Base-by-base conservation (phyloP, 2,113 vertebrate species). In the Camelus dromedarius region DNA sequence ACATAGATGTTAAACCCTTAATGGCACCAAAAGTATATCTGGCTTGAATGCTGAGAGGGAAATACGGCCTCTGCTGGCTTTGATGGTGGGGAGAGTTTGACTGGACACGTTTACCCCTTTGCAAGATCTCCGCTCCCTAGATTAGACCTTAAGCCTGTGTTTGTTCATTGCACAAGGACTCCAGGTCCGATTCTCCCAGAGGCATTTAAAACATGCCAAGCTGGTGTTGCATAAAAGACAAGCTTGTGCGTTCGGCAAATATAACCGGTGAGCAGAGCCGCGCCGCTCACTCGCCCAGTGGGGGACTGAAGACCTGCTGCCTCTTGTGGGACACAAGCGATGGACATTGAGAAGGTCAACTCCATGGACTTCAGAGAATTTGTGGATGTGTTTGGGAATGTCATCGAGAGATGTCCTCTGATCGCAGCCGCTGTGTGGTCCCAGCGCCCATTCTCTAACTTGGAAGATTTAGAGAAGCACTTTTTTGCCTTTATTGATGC, bases 361-460 rank as follows among this genome's bases (percentile, higher is more conserved):
- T 82, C 97, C 32, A 98, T 99, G 82, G 96, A 97, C 69, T 99
- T 98, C 1, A 98, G 99, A 64, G 98, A 99, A 30, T 99, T 99
- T 95, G 93, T 99, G 87, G 91, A 98, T 32, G 77, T 98, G 97
- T 99, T 99, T 32, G 99, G 99, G 7, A 99, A 99, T 1, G 98
- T 99, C 91, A 97, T 99, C 56, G 99, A 99, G 96, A 99, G 98
- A 94, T 99, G 98, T 86, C 99, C 99, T 3, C 79, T 99, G 0
- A 95, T 99, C 14, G 92, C 98, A 1, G 99, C 99, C 0, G 98
- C 99, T 0, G 97, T 99, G 58, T 99, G 99, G 99, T 98, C 99
- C 28, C 82, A 93, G 28, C 98, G 98, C 12, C 99, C 99, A 0
- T 99, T 99, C 93, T 81, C 66, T 2, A 97, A 79, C 48, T 1